Evolutionary conservation across 2,797 vertebrate genomes (phyloP).

Genomic region (Scolopax rusticola): DNA sequence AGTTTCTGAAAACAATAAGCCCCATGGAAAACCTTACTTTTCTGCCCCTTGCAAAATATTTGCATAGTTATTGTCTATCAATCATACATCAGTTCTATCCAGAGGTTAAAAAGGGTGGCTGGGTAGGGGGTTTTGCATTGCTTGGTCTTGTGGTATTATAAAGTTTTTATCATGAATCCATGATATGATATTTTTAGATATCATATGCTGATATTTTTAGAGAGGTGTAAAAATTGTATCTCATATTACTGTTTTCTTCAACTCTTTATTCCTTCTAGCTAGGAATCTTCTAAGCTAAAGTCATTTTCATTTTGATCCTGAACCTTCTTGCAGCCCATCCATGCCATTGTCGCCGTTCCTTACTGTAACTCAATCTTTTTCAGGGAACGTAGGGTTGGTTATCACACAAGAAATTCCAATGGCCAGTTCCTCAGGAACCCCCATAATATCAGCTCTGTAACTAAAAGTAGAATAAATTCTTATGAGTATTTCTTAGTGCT

Average conservation of each 20-base stretch:
- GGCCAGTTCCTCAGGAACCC: background rate
- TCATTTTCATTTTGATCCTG: background rate
- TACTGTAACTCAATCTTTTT: background rate
- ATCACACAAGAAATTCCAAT: background rate
- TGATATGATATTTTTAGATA: too few relatives aligned
- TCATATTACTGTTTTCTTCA: background rate
- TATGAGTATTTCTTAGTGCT: background rate
- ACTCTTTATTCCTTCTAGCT: background rate
- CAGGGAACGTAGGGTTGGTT: fast-evolving
- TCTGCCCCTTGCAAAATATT: background rate
- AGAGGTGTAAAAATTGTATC: background rate
- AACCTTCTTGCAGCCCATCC: background rate
- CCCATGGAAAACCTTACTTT: conserved; percentile 26
- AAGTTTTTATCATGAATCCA: background rate
- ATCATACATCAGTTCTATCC: background rate
- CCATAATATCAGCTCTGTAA: background rate
- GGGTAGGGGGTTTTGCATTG: background rate
- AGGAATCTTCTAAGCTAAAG: background rate
- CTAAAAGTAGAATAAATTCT: background rate
- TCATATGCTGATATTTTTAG: conserved; percentile 7
- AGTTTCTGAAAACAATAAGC: conserved; percentile 8
- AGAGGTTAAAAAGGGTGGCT: background rate
- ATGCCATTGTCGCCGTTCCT: fast-evolving
- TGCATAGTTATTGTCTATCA: background rate
- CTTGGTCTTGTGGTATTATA: conserved; percentile 27